phyloP scores from a whole-genome alignment of 2,888 invertebrate genomes.

The Ephialtes manifestator region DNA sequence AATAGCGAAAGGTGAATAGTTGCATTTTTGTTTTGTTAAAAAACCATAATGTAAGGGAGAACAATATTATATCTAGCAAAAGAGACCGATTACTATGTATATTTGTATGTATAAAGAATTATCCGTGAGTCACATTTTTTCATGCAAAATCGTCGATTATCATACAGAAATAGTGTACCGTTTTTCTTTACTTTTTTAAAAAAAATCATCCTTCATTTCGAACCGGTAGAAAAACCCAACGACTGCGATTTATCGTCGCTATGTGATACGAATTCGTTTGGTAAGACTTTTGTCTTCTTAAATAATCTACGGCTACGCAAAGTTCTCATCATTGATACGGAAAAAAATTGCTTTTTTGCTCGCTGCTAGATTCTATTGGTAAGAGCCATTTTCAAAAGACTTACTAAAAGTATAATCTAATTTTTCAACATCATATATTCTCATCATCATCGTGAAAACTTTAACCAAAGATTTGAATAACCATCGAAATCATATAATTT shows the following conservation, averaged over 20 bases:
- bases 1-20: not conserved
- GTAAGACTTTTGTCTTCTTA: conserved; percentile 34
- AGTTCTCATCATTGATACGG: not conserved
- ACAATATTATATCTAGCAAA: conserved; percentile 51
- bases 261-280: conserved; percentile 44
- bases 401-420: conserved; percentile 14
- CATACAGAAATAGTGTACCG: conserved; percentile 31
- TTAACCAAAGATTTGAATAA: conserved; percentile 43
- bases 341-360: not conserved
- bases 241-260: conserved; percentile 49
- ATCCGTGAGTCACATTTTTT: conserved; percentile 41
- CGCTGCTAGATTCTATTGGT: conserved; percentile 17
- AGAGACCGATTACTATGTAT: conserved; percentile 50
- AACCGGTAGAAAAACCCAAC: not conserved
- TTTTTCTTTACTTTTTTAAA: conserved; percentile 52
- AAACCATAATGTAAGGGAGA: conserved; percentile 4
- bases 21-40: conserved; percentile 5
- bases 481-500: conserved; percentile 27
- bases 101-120: conserved; percentile 47
- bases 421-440: conserved; percentile 5
- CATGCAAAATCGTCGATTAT: conserved; percentile 56
- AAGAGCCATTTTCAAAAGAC: not conserved
- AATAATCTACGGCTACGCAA: conserved; percentile 5
- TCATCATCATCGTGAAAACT: not conserved
- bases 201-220: conserved; percentile 16